Percentiles rank a stretch among this genome's conserved stretches.
phyloP scores from a whole-genome alignment of 2,888 invertebrate species.

The Nineta flava region DNA sequence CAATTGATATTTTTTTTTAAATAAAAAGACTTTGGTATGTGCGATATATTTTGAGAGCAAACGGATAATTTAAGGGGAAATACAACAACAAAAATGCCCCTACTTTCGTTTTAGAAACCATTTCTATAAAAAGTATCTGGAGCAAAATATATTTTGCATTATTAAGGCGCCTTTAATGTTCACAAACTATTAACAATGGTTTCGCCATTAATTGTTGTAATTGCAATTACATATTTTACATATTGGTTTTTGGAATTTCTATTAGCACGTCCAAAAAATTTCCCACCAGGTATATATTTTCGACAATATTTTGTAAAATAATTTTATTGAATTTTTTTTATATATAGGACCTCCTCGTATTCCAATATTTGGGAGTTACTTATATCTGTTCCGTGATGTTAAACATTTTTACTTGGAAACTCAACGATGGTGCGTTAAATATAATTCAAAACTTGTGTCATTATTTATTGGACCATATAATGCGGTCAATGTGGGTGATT shows the following conservation, averaged over 20 bases:
- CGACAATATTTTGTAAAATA: neutral
- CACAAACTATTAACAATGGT: neutral
- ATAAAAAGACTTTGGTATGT: too few species aligned
- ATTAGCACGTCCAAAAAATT: neutral
- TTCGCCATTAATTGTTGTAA: neutral
- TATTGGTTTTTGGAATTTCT: neutral
- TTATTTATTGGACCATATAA: constrained; percentile 34
- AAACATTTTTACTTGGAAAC: constrained; percentile 34
- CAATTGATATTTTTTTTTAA: too few species aligned
- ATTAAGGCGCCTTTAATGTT: too few species aligned
- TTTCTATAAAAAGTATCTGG: too few species aligned
- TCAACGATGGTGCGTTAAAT: constrained; percentile 32
- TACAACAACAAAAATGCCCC: too few species aligned
- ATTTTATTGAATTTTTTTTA: neutral
- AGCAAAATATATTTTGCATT: too few species aligned
- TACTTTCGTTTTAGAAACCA: too few species aligned
- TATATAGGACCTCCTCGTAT: constrained; percentile 39
- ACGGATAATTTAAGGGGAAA: too few species aligned
- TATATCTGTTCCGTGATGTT: constrained; percentile 35
- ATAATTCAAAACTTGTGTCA: constrained; percentile 43
- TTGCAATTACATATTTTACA: neutral
- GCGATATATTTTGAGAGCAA: too few species aligned
- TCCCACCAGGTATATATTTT: neutral
- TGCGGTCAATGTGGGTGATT: constrained; percentile 35
- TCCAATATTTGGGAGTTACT: constrained; percentile 45